A percentile compares a stretch with the other conserved stretches of the same genome.
phyloP scores from a whole-genome alignment of 2,797 vertebrate species.

The Numenius phaeopus region DNA sequence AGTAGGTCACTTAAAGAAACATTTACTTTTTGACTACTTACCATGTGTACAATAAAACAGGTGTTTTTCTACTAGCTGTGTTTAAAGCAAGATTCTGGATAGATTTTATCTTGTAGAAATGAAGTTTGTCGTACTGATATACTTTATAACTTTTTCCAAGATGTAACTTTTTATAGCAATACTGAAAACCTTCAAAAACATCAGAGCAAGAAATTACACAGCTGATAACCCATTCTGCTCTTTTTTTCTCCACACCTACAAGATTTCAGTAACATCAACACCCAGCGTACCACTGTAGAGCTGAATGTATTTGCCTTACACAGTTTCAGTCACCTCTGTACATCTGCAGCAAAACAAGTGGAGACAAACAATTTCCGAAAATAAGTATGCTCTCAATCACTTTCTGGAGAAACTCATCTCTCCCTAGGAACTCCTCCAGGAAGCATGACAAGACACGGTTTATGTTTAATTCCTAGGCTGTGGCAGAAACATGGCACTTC shows the following conservation, averaged over 20 bases:
- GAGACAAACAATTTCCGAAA: not conserved
- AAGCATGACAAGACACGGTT: not conserved
- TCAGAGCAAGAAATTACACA: not conserved
- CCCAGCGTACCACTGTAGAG: not conserved
- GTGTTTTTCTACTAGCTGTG: not conserved
- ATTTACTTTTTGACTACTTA: not conserved
- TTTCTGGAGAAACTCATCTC: not conserved
- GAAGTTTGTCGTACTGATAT: not conserved
- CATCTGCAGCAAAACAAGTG: not conserved
- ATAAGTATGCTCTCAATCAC: not conserved
- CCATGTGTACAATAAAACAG: not conserved
- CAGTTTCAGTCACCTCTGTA: not conserved
- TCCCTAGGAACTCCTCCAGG: not conserved
- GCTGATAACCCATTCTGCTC: not conserved
- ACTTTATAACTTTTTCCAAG: not conserved
- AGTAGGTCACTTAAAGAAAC: constrained; percentile 38
- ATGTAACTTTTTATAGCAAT: not conserved
- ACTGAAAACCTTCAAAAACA: not conserved
- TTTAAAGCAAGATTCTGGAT: not conserved
- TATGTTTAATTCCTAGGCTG: not conserved
- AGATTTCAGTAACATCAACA: not conserved
- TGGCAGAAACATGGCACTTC: not conserved
- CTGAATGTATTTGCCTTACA: not conserved
- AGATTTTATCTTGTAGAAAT: not conserved
- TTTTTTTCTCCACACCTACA: not conserved